Evolutionary conservation across 2,797 vertebrate species (phyloP), one percentile per base, ranked within the genome.

Genomic region (Syndactyla subalaris): DNA sequence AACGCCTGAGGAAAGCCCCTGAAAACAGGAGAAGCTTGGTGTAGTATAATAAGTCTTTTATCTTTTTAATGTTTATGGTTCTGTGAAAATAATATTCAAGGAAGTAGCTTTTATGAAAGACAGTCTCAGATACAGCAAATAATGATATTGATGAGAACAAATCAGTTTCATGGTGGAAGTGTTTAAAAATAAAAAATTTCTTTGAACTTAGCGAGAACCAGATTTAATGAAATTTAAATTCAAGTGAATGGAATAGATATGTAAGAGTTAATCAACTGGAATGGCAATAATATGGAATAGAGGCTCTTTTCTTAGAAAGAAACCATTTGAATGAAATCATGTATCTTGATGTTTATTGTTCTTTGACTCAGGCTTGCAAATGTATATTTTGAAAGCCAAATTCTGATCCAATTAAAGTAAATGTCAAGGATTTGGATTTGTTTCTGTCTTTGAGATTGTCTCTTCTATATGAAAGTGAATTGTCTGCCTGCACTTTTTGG

Each of bases 151-250:
- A 89, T 93, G 82, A 92, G 89, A 95, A 88, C 54, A 95, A 96
- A 91, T 92, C 80, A 74, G 68, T 93, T 94, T 94, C 91, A 75
- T 68, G 54, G 89, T 78, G 54, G 27, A 92, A 76, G 11, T 73
- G 58, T 96, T 96, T 93, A 93, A 94, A 96, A 95, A 91, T 72
- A 94, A 92, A 92, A 92, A 85, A 38, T 91, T 94, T 67, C 80
- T 96, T 96, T 95, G 90, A 95, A 95, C 81, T 89, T 81, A 46
- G 81, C 54, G 43, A 93, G 95, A 96, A 83, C 61, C 72, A 85
- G 38, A 74, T 89, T 93, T 87, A 95, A 93, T 93, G 81, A 96
- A 95, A 95, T 95, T 95, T 89, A 96, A 93, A 95, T 93, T 85
- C 68, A 84, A 95, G 49, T 23, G 46, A 89, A 76, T 45, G 41